Percentiles rank a stretch among this genome's conserved stretches.
phyloP scores from a whole-genome alignment of 2,113 vertebrate species.

The Daboia siamensis region DNA sequence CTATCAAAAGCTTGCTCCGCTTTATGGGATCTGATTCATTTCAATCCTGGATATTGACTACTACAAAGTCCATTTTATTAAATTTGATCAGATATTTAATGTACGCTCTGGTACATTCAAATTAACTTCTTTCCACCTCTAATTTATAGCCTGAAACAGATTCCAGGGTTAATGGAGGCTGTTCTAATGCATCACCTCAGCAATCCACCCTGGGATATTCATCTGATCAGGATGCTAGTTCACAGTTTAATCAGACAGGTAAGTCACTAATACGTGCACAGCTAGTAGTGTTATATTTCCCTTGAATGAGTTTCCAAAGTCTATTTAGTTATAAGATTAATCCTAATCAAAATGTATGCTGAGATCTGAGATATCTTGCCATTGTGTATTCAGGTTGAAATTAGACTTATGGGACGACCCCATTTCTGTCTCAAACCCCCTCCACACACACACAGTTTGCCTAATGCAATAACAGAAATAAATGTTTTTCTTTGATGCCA shows the following conservation, averaged over 20 bases:
- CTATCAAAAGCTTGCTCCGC: background rate
- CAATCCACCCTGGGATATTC: slow-evolving; percentile 65
- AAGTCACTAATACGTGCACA: slow-evolving; percentile 20
- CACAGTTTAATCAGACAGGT: slow-evolving; percentile 83
- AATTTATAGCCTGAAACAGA: slow-evolving; percentile 83
- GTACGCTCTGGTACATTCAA: background rate
- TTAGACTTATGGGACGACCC: background rate
- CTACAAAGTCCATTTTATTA: background rate
- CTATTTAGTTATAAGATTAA: background rate
- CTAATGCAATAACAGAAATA: background rate
- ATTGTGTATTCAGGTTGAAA: background rate
- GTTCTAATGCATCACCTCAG: slow-evolving; percentile 73
- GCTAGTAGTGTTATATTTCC: rapidly evolving
- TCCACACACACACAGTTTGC: no score
- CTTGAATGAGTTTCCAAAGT: rapidly evolving
- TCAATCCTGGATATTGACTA: background rate
- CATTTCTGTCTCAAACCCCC: background rate
- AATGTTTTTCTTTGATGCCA: background rate
- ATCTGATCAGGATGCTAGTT: slow-evolving; percentile 70
- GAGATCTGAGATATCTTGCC: background rate
- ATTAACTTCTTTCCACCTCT: slow-evolving; percentile 10
- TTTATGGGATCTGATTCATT: background rate
- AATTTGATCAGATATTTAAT: background rate
- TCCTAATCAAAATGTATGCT: background rate
- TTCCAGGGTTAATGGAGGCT: slow-evolving; percentile 81